Evolutionary conservation across 2,888 invertebrate species (phyloP), one percentile per base, ranked within the genome.

Genomic region (Cylloceria caligata): DNA sequence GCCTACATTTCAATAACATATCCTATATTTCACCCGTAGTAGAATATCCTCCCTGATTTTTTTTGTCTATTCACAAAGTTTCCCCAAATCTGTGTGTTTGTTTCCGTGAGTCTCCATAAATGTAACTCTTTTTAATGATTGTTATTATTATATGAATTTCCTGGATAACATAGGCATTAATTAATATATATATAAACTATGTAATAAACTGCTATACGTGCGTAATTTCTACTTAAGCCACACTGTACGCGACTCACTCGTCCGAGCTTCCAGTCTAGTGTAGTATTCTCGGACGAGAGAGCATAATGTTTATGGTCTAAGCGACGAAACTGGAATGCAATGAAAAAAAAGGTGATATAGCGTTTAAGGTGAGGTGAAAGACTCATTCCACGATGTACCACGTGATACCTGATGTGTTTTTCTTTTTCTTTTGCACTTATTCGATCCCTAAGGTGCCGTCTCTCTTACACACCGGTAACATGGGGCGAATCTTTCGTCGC

Each of bases 1-100:
- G 64, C 68, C 69, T 78, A 83, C 24, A 73, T 39, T 80, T 76
- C 13, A 52, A 85, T 69, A 72, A 85, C 84, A 85, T 85, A 83
- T 85, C 84, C 78, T 30, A 72, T 60, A 68, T 68, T 79, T 73
- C 57, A 74, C 77, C 77, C 57, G 45, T 77, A 13, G 42, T 65
- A 73, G 19, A 7, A 11, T 11, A 52, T 21, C 27, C 6, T 57
- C 36, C 36, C 11, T 52, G 30, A 16, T 57, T 24, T 71, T 49
- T 75, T 11, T 57, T 60, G n/a, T 69, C 55, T 65, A 5, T 39
- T 49, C 24, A 68, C 30, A 73, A 65, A 39, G 9, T n/a, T 75
- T 16, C 49, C 62, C 64, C 62, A 52, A 78, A 52, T 80, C 24
- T 71, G 55, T 83, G 80, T 79, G 69, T 69, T 74, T 55, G 82